phyloP scores from a whole-genome alignment of 2,797 vertebrate genomes.

The Anguilla pacifica region DNA sequence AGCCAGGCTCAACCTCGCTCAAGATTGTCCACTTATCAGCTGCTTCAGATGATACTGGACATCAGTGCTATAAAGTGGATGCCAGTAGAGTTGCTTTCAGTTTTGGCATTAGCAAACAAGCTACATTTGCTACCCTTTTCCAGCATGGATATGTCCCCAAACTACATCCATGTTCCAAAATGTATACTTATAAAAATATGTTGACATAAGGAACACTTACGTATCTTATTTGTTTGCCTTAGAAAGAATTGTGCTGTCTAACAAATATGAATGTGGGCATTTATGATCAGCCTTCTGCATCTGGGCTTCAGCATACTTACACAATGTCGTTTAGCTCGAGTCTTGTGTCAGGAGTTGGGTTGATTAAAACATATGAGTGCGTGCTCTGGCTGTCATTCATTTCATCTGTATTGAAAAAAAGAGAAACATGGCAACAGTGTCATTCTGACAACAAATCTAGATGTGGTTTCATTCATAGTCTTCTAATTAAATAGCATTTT shows the following conservation, averaged over 20 bases:
- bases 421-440: constrained; percentile 5
- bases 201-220: background rate
- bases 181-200: background rate
- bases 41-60: background rate
- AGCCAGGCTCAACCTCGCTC: background rate
- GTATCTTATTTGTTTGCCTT: no score
- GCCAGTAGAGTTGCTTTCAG: background rate
- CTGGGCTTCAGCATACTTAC: constrained; percentile 69
- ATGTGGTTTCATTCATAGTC: background rate
- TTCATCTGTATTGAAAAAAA: constrained; percentile 70
- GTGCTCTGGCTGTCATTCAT: constrained; percentile 79
- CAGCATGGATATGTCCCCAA: background rate
- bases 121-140: background rate
- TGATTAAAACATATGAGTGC: constrained; percentile 83
- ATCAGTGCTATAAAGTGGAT: background rate
- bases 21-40: background rate
- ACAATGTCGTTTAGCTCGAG: constrained; percentile 82
- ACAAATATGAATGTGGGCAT: background rate
- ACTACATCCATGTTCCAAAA: background rate
- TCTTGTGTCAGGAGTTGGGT: constrained; percentile 82
- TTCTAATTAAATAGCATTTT: no score
- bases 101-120: background rate
- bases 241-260: background rate
- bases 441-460: background rate
- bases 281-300: background rate